These are phyloP conservation scores for Choloepus didactylus DNA, from an alignment of 2,797 vertebrate species.

Conservation along the genomic window DNA sequence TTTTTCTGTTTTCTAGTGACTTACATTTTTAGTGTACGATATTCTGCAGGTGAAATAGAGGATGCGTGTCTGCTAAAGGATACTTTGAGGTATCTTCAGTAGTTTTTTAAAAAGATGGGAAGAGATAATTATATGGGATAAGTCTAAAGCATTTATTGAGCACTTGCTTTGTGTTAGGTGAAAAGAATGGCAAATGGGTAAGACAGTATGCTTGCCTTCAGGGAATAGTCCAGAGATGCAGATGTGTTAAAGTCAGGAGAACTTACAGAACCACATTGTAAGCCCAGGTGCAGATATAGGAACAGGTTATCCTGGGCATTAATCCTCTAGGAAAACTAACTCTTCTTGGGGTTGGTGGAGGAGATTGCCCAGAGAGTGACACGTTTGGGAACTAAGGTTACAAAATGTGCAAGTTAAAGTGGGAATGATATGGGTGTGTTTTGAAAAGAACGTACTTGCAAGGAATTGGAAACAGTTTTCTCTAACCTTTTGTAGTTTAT, in stretches of 20 bases:
- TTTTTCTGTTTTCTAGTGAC: slow-evolving; percentile 3
- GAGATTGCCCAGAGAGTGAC: background rate
- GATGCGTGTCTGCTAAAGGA: background rate
- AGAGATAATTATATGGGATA: background rate
- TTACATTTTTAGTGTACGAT: background rate
- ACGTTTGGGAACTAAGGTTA: background rate
- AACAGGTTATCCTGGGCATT: background rate
- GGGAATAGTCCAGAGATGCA: background rate
- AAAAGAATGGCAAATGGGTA: background rate
- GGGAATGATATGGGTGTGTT: background rate
- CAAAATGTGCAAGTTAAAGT: background rate
- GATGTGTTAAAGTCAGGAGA: background rate
- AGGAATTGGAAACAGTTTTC: background rate
- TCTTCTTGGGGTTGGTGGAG: background rate
- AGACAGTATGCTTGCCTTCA: background rate
- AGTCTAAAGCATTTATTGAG: background rate
- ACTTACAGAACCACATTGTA: background rate
- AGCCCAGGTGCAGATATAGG: background rate
- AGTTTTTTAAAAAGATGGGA: background rate
- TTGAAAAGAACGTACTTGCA: background rate
- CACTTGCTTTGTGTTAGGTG: background rate
- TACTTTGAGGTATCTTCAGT: background rate
- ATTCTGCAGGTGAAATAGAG: background rate
- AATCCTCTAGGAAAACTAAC: background rate
- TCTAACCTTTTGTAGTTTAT: background rate